These are phyloP conservation scores for Dissostichus mawsoni DNA, from an alignment of 2,113 vertebrate species.

Conservation along the genomic window DNA sequence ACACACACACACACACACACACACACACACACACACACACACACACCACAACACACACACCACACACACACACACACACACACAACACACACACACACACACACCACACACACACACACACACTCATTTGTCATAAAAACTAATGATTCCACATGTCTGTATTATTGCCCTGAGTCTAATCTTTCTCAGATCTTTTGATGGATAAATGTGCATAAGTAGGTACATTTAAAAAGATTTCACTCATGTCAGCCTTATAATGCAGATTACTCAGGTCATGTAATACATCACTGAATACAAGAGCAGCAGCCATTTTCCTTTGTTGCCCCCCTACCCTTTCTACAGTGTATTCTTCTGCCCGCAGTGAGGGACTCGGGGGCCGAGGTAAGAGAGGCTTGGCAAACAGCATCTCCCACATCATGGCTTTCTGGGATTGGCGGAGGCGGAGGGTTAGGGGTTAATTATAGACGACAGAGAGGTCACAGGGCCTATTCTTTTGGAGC, in stretches of 20 bases:
- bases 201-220: background rate
- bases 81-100: constrained; percentile 32
- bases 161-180: background rate
- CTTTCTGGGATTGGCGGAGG: constrained; percentile 61
- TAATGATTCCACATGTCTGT: background rate
- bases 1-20: constrained; percentile 28
- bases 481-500: constrained; percentile 88
- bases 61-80: constrained; percentile 32
- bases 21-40: constrained; percentile 34
- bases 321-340: constrained; percentile 3
- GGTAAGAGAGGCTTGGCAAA: constrained; percentile 84
- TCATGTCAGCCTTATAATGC: background rate
- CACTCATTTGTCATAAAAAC: background rate
- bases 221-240: background rate
- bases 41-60: constrained; percentile 23
- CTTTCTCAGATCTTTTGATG: background rate
- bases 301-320: constrained; percentile 54
- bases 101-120: constrained; percentile 31
- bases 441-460: constrained; percentile 92
- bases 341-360: background rate
- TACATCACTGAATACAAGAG: constrained; percentile 5
- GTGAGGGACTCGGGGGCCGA: constrained; percentile 46
- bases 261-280: background rate
- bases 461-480: constrained; percentile 91
- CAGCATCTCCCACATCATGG: constrained; percentile 85